These are phyloP conservation scores for Rutpela maculata DNA, from an alignment of 2,888 invertebrate species.

Conservation along the genomic window DNA sequence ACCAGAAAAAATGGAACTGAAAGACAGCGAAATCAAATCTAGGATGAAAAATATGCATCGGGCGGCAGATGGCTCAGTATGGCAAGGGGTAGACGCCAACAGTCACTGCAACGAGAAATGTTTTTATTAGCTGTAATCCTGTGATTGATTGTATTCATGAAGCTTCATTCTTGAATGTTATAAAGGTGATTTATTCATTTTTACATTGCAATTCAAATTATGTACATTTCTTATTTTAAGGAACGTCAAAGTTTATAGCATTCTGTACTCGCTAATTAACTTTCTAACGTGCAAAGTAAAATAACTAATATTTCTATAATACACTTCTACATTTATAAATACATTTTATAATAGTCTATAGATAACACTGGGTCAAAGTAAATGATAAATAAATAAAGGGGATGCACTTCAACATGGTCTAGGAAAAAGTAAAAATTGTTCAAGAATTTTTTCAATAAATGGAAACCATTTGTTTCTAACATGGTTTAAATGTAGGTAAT, in stretches of 20 bases:
- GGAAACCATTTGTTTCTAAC: no score
- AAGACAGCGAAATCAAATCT: constrained; percentile 67
- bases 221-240: constrained; percentile 5
- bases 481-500: no score
- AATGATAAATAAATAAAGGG: no score
- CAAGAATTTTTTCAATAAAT: no score
- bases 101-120: constrained; percentile 72
- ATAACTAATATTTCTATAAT: no score
- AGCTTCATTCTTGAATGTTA: constrained; percentile 52
- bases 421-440: no score
- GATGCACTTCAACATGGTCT: no score
- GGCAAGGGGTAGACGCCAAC: constrained; percentile 70
- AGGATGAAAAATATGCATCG: constrained; percentile 73
- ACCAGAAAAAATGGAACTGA: constrained; percentile 58
- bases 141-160: constrained; percentile 73
- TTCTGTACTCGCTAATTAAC: background rate
- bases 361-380: no score
- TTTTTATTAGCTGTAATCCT: constrained; percentile 75
- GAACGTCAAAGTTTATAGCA: background rate
- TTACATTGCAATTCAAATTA: constrained; percentile 25
- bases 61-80: constrained; percentile 66
- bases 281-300: background rate
- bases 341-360: no score
- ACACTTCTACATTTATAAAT: no score
- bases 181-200: constrained; percentile 52